Evolutionary conservation across 2,797 vertebrate genomes (phyloP).

Genomic region (Ctenosaura bakeri): DNA sequence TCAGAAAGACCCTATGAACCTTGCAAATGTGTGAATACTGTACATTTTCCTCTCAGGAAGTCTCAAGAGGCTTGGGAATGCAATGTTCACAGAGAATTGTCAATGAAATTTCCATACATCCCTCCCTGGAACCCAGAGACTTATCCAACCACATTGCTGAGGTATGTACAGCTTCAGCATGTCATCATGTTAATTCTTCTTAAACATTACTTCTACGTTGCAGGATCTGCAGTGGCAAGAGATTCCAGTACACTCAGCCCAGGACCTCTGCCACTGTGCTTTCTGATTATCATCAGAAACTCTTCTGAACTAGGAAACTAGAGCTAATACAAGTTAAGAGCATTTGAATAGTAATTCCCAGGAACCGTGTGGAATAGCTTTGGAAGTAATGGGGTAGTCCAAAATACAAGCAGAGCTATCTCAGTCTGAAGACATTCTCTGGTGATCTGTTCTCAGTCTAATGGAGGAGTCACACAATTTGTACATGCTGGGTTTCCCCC

Average conservation of each 20-base stretch:
- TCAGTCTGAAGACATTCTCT: not conserved
- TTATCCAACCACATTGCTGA: not conserved
- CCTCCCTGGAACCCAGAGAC: not conserved
- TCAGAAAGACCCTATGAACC: no score
- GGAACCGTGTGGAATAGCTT: not conserved
- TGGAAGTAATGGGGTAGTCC: not conserved
- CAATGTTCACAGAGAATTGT: no score
- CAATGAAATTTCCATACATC: no score
- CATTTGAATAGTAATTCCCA: not conserved
- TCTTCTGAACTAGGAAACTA: not conserved
- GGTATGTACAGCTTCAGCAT: not conserved
- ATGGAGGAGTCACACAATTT: not conserved
- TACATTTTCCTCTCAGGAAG: no score
- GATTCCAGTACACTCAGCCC: not conserved
- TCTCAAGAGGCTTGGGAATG: no score
- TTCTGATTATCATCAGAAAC: not conserved
- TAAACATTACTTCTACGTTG: not conserved
- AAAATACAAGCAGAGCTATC: not conserved
- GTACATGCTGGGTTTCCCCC: no score
- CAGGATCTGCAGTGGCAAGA: not conserved
- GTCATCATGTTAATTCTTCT: not conserved
- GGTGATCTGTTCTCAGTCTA: not conserved
- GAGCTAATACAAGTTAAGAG: not conserved
- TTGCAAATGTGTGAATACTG: no score
- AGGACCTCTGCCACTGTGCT: not conserved